Evolutionary conservation across 2,797 vertebrate genomes (phyloP), one percentile per base, ranked within the genome.

Genomic region (Percopsis omiscomaycus): DNA sequence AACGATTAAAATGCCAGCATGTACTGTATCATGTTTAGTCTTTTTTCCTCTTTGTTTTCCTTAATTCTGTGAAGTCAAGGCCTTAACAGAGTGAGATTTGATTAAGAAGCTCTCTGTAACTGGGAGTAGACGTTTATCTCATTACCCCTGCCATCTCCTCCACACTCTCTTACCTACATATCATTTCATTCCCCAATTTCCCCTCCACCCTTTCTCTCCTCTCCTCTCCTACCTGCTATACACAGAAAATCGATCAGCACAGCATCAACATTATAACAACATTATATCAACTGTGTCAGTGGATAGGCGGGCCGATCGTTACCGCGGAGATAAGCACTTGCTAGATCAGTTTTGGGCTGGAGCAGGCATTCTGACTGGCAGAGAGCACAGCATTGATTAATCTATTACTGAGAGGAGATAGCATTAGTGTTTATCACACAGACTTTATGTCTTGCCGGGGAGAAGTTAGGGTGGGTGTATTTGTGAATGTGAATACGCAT

Each of bases 321-420:
- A 75, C 71, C 3, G 61, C 59, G 30, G 77, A 74, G 64, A 74
- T 64, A 77, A 60, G 32, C 37, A 50, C 51, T 62, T 27, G 54
- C 50, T 48, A 71, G 55, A 78, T 81, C 71, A 56, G 69, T 82
- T 74, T n/a, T 65, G 58, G 78, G 77, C 71, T 71, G 73, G 71
- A 78, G 78, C 67, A 37, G 52, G 66, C 77, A 28, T 65, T 83
- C 67, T 86, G 84, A 89, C 83, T 81, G 83, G 78, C 78, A 76
- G 76, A 66, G 48, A 73, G 66, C 6, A 56, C 29, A 3, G 51
- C 79, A 86, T 77, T 82, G 84, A 85, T 88, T 84, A 74, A 81
- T 84, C 77, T 64, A 61, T 81, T 77, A 83, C 76, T 63, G 75
- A 65, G 29, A 59, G 69, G 66, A 74, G 83, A 76, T 70, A 71